These are phyloP conservation scores for Acleris holmiana DNA, from an alignment of 2,888 invertebrate genomes.

Conservation along the genomic window DNA sequence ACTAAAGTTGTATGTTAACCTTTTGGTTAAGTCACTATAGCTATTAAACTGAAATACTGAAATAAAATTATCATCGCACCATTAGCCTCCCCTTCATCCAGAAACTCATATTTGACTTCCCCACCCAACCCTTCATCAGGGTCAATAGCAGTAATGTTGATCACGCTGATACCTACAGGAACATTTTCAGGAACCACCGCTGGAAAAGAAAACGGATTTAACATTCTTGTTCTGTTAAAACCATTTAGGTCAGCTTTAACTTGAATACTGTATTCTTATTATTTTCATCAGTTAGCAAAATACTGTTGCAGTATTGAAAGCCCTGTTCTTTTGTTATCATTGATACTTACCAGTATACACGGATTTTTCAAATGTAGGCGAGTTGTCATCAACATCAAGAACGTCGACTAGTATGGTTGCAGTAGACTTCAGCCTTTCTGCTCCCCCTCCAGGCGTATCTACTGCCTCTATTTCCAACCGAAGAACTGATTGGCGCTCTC, in stretches of 20 bases:
- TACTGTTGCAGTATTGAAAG: too few relatives aligned
- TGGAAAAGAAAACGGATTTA: slow-evolving; percentile 46
- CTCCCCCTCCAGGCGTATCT: slow-evolving; percentile 89
- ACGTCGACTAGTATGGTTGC: slow-evolving; percentile 88
- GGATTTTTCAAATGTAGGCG: slow-evolving; percentile 87
- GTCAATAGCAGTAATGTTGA: slow-evolving; percentile 89
- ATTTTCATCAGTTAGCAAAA: too few relatives aligned
- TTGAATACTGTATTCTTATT: too few relatives aligned
- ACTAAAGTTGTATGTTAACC: too few relatives aligned
- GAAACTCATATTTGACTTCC: slow-evolving; percentile 88
- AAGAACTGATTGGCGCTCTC: slow-evolving; percentile 89
- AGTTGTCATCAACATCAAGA: slow-evolving; percentile 91
- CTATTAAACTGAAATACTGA: too few relatives aligned
- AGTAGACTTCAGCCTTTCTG: slow-evolving; percentile 86
- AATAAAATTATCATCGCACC: slow-evolving; percentile 67
- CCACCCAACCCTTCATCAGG: slow-evolving; percentile 90
- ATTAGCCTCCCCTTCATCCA: slow-evolving; percentile 89
- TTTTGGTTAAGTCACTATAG: too few relatives aligned
- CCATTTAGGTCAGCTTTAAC: too few relatives aligned
- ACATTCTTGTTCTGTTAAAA: too few relatives aligned
- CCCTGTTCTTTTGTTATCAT: too few relatives aligned
- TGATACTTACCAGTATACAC: slow-evolving; percentile 80
- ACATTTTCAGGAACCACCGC: slow-evolving; percentile 92
- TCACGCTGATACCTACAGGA: slow-evolving; percentile 85
- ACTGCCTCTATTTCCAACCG: slow-evolving; percentile 89